Conservation (phyloP, 2,888 invertebrate genomes). For the Pseudanteris insignis region DNA sequence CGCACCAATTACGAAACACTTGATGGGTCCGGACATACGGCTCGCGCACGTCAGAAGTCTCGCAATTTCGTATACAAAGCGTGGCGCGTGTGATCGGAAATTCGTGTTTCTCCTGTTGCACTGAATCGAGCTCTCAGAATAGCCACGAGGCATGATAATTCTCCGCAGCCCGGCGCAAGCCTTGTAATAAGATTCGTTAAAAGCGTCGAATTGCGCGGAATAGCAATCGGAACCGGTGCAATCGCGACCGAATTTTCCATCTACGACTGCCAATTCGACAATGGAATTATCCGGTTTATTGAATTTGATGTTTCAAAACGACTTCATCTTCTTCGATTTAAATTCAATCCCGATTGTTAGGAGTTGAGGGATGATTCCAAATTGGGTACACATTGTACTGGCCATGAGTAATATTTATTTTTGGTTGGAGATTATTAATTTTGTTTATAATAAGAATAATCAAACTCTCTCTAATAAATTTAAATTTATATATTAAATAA, state of each 20-base stretch:
- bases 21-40: slow-evolving; percentile 32
- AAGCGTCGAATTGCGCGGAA: slow-evolving; percentile 22
- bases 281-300: slow-evolving; percentile 15
- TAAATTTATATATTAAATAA: too few species aligned
- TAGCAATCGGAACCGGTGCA: slow-evolving; percentile 12
- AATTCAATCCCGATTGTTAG: neutral
- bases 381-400: too few species aligned
- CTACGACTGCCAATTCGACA: slow-evolving; percentile 2
- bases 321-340: slow-evolving; percentile 5
- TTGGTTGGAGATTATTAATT: too few species aligned
- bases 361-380: too few species aligned
- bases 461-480: too few species aligned
- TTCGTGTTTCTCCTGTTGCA: slow-evolving; percentile 45
- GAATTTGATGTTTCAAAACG: slow-evolving; percentile 26
- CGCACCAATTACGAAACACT: slow-evolving; percentile 50
- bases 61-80: slow-evolving; percentile 31
- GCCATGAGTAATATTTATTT: too few species aligned
- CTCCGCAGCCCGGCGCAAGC: slow-evolving; percentile 9
- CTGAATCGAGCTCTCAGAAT: too few species aligned
- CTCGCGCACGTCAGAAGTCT: slow-evolving; percentile 33
- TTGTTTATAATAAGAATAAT: too few species aligned
- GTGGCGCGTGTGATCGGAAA: slow-evolving; percentile 39
- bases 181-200: slow-evolving; percentile 35
- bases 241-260: slow-evolving; percentile 3
- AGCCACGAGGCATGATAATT: slow-evolving; percentile 35